These are phyloP conservation scores for Bhutanitis thaidina DNA, from an alignment of 2,888 invertebrate genomes.

Conservation along the genomic window DNA sequence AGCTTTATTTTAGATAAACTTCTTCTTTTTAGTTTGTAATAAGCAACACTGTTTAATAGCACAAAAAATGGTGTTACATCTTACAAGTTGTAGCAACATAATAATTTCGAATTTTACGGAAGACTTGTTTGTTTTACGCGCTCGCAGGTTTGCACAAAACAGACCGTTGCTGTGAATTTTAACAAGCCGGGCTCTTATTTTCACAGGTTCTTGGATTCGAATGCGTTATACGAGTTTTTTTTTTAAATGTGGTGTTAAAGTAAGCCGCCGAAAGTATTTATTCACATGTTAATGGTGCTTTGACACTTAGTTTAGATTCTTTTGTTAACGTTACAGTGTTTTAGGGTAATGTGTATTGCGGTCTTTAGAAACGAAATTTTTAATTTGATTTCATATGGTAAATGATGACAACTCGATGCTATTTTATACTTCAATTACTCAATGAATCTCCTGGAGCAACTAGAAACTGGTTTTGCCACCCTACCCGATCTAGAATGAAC, in stretches of 20 bases:
- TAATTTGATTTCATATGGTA: no score
- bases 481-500: no score
- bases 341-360: no score
- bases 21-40: no score
- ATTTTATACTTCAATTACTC: no score
- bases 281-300: neutral
- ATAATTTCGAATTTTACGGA: slow-evolving; percentile 51
- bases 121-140: slow-evolving; percentile 67
- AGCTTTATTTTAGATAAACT: neutral
- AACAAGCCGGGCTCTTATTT: slow-evolving; percentile 52
- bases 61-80: slow-evolving; percentile 5
- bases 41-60: no score
- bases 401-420: no score
- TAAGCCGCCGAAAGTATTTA: slow-evolving; percentile 11
- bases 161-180: slow-evolving; percentile 58
- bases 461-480: no score
- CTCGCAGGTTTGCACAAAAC: slow-evolving; percentile 47
- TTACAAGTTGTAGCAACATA: slow-evolving; percentile 7
- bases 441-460: no score
- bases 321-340: slow-evolving; percentile 4
- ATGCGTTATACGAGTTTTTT: slow-evolving; percentile 36
- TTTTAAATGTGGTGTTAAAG: slow-evolving; percentile 17
- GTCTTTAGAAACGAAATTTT: no score
- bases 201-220: slow-evolving; percentile 43
- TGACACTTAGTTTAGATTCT: neutral